These are phyloP conservation scores for Eilema caniola DNA, from an alignment of 2,888 invertebrate genomes.

Conservation along the genomic window DNA sequence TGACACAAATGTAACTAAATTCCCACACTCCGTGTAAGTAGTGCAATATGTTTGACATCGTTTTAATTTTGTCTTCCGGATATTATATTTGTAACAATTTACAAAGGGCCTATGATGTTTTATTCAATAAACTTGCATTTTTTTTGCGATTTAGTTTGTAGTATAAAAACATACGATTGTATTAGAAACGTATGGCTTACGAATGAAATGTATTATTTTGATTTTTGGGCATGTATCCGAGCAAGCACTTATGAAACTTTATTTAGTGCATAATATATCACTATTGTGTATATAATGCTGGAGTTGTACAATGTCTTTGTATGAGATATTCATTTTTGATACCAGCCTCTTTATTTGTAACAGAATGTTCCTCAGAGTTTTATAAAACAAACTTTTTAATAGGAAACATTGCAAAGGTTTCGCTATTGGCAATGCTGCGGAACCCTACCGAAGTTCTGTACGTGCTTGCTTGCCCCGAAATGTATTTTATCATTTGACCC, in stretches of 20 bases:
- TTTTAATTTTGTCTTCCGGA: constrained; percentile 67
- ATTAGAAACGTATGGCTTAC: constrained; percentile 51
- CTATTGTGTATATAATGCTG: constrained; percentile 19
- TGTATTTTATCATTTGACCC: constrained; percentile 68
- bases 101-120: constrained; percentile 67
- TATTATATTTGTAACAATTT: constrained; percentile 60
- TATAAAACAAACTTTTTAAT: constrained; percentile 23
- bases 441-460: constrained; percentile 44
- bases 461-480: constrained; percentile 44
- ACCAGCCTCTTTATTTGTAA: constrained; percentile 21
- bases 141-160: constrained; percentile 60
- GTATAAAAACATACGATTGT: constrained; percentile 56
- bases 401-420: constrained; percentile 27
- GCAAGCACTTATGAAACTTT: constrained; percentile 54
- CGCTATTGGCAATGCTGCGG: constrained; percentile 34
- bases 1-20: constrained; percentile 31
- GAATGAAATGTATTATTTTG: constrained; percentile 55
- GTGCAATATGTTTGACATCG: constrained; percentile 65
- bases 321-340: constrained; percentile 22
- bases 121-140: constrained; percentile 65
- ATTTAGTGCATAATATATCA: constrained; percentile 7
- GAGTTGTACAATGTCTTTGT: constrained; percentile 21
- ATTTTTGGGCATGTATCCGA: constrained; percentile 45
- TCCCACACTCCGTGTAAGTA: constrained; percentile 36
- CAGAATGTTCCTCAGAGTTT: constrained; percentile 25